These are phyloP conservation scores for Acanthosepion lycidas DNA, from an alignment of 2,888 invertebrate genomes.

Conservation along the genomic window DNA sequence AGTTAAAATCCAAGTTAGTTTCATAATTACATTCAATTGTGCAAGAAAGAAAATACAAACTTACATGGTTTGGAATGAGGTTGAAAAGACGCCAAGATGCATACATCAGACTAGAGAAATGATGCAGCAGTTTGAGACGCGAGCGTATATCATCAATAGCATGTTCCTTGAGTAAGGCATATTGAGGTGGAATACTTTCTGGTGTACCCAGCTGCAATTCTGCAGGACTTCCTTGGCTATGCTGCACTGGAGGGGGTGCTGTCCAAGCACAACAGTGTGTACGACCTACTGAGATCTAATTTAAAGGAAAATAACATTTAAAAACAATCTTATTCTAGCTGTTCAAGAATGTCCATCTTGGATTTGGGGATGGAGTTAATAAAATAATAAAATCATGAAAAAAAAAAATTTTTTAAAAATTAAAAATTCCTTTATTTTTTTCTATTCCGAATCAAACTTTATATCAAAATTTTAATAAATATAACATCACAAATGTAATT, in stretches of 20 bases:
- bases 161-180: conserved; percentile 77
- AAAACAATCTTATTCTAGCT: neutral
- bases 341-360: no score
- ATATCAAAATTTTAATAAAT: no score
- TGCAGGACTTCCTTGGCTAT: conserved; percentile 77
- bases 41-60: neutral
- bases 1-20: neutral
- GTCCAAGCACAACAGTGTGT: conserved; percentile 82
- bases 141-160: conserved; percentile 78
- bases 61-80: conserved; percentile 62
- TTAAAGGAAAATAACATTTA: neutral
- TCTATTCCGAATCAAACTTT: no score
- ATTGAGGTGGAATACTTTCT: conserved; percentile 78
- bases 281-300: conserved; percentile 79
- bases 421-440: no score
- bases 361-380: no score
- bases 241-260: conserved; percentile 75
- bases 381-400: no score
- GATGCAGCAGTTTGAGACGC: conserved; percentile 78
- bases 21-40: neutral
- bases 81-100: conserved; percentile 77
- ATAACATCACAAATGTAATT: no score
- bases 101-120: conserved; percentile 80
- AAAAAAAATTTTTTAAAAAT: no score
- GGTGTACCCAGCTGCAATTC: conserved; percentile 78